Percentiles rank a stretch among this genome's conserved stretches.
phyloP scores from a whole-genome alignment of 2,888 invertebrate species.

The Aleiodes leptofemur region DNA sequence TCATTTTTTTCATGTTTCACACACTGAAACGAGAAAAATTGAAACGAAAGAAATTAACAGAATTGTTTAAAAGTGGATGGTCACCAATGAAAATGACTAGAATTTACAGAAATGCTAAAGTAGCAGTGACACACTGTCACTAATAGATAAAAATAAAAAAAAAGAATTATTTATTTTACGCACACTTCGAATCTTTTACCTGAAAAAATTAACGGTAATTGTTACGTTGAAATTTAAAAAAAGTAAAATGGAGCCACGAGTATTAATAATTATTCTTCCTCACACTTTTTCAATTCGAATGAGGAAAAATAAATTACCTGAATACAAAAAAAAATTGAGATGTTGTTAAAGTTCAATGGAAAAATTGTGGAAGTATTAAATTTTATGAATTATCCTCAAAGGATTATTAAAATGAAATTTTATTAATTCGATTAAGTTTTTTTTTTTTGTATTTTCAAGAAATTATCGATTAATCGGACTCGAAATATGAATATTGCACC shows the following conservation, averaged over 20 bases:
- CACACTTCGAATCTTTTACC: constrained; percentile 42
- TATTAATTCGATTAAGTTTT: constrained; percentile 33
- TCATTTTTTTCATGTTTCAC: background rate
- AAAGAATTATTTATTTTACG: constrained; percentile 42
- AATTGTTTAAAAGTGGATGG: background rate
- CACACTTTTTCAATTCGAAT: background rate
- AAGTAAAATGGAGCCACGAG: constrained; percentile 8
- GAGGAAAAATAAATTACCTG: constrained; percentile 11
- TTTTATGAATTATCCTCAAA: constrained; percentile 51
- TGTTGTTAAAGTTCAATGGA: constrained; percentile 64
- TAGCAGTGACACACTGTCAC: background rate
- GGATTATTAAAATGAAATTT: constrained; percentile 43
- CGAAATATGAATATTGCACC: background rate
- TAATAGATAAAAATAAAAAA: constrained; percentile 8
- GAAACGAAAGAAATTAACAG: background rate
- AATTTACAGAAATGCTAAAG: background rate
- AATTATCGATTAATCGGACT: constrained; percentile 34
- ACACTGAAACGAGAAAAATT: constrained; percentile 3
- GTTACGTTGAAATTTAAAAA: constrained; percentile 35
- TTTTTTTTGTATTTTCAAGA: constrained; percentile 36
- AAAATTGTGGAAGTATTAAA: constrained; percentile 34
- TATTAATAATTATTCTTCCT: background rate
- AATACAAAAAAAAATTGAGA: constrained; percentile 50
- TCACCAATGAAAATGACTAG: background rate
- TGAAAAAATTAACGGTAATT: constrained; percentile 7